Base-by-base conservation (phyloP, 2,113 vertebrate genomes). In the Theristicus caerulescens region DNA sequence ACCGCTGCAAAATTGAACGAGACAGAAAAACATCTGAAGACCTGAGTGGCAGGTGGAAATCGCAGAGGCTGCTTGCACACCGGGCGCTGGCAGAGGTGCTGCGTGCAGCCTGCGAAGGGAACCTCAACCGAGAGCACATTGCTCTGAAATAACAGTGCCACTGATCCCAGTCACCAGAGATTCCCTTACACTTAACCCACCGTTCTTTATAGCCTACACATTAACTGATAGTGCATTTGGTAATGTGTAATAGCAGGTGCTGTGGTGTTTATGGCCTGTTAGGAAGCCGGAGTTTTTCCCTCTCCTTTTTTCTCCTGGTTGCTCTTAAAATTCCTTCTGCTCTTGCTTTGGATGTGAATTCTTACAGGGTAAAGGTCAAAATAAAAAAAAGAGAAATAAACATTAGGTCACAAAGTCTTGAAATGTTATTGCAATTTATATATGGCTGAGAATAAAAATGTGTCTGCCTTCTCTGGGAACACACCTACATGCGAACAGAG, bases 381-480 rank as follows among this genome's bases (percentile, higher is more conserved):
- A 61, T 42, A 26, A 74, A 61, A 81, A 49, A 25, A 52, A 18
- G 5, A 84, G 59, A 89, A 93, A 94, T 84, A 94, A 96, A 92
- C 70, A 93, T 51, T 47, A 87, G 76, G 69, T 95, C 89, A 94
- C 62, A 61, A 74, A 92, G 90, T 81, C 91, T 90, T 88, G 72
- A 90, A 93, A 88, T 83, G 73, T 49, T 94, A 86, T 10, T 96
- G 78, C 73, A 92, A 72, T 92, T 96, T 93, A 87, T 93, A 64
- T 66, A 61, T 86, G 91, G 77, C 40, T 66, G 78, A 87, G 70
- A 94, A 86, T 88, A 79, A 94, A 92, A 95, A 91, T 38, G 83
- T 69, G 77, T 80, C 89, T 74, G 80, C 79, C 74, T 90, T 94
- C 94, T 85, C 86, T 93, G 89, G 71, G 89, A 91, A 94, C 86